Evolutionary conservation across 2,888 invertebrate genomes (phyloP).

Genomic region (Thysanoteuthis rhombus): DNA sequence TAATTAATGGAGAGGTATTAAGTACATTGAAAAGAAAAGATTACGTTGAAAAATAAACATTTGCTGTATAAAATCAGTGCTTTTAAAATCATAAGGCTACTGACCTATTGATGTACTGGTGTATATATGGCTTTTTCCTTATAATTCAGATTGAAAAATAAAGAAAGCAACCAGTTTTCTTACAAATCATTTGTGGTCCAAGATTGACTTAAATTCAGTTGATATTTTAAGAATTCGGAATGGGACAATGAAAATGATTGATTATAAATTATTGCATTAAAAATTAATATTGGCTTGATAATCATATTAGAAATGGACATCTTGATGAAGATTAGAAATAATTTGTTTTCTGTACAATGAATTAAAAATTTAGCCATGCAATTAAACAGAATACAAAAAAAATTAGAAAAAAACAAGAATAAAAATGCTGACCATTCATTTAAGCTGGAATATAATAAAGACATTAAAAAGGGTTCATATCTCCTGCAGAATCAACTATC

Average conservation of each 20-base stretch:
- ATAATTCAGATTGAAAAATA: neutral
- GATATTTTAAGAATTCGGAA: neutral
- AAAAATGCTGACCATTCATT: neutral
- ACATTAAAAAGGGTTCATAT: too few species aligned
- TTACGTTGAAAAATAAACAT: too few species aligned
- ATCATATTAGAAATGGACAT: neutral
- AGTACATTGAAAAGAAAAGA: too few species aligned
- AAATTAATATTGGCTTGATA: neutral
- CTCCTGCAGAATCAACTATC: too few species aligned
- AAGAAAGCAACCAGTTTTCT: neutral
- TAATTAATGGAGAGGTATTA: too few species aligned
- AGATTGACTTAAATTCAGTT: neutral
- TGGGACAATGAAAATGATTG: neutral
- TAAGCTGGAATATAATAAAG: neutral
- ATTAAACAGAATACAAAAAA: neutral
- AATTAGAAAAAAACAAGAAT: neutral
- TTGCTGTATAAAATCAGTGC: neutral
- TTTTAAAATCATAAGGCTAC: neutral
- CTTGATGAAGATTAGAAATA: neutral
- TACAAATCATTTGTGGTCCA: neutral
- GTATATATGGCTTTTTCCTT: neutral
- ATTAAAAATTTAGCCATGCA: neutral
- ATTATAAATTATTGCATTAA: neutral
- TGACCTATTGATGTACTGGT: neutral
- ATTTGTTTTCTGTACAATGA: neutral